Conservation (phyloP, 92 coral and sea anemone species). For the Actinernus sp. region DNA sequence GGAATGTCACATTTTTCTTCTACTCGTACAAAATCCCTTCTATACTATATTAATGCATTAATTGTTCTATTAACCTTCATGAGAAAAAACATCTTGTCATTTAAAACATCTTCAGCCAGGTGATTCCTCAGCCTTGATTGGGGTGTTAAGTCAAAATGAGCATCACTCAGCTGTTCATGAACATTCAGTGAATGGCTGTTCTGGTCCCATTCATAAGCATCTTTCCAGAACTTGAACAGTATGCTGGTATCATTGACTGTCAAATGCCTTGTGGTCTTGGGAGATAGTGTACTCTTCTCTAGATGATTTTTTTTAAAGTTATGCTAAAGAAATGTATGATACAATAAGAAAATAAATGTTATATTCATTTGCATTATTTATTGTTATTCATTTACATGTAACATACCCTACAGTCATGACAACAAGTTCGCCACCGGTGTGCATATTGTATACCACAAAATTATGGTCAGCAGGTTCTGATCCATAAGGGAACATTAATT, state of each 20-base stretch:
- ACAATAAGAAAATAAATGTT: too few species aligned
- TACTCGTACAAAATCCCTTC: too few species aligned
- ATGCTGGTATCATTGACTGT: conserved; percentile 17
- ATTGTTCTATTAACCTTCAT: too few species aligned
- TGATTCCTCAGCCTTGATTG: conserved; percentile 42
- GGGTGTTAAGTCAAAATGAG: conserved; percentile 25
- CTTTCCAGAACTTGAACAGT: conserved; percentile 32
- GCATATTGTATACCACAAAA: conserved; percentile 20
- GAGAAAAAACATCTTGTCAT: conserved; percentile 39
- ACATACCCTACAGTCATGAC: too few species aligned
- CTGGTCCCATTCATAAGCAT: conserved; percentile 47
- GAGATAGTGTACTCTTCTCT: conserved; percentile 18
- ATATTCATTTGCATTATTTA: too few species aligned
- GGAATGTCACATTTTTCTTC: too few species aligned
- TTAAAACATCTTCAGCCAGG: conserved; percentile 31
- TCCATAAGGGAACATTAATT: conserved; percentile 20
- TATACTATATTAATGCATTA: too few species aligned
- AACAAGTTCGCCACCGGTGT: conserved; percentile 15
- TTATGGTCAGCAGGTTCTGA: conserved; percentile 15
- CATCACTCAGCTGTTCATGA: conserved; percentile 30
- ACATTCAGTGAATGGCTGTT: conserved; percentile 5
- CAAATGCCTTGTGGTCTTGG: conserved; percentile 11
- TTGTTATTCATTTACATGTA: too few species aligned
- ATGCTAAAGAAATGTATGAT: conserved; percentile 41
- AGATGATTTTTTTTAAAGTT: conserved; percentile 47